Base-by-base conservation (phyloP, 1,140 invertebrate genomes). In the Aleiodes sp. region DNA sequence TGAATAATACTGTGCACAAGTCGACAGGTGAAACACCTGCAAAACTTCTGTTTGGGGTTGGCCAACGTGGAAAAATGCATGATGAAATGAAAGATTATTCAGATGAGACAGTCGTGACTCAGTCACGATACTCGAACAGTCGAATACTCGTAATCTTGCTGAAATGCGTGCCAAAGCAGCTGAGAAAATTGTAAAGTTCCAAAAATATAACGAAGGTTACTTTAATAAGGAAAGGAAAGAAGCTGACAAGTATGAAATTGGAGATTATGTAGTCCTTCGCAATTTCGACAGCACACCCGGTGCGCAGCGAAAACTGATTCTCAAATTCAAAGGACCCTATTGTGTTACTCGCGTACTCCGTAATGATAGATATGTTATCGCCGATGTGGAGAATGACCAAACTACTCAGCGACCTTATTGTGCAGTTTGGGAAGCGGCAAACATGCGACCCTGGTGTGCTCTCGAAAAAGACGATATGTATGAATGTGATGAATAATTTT, bases 241-340 rank as follows among this genome's bases (percentile, higher is more conserved):
- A 29, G 62, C 76, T 7, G 31, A 43, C 8, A 57, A 19, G 12
- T 79, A 73, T 64, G 26, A 73, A 43, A 59, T 65, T 16, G 73
- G 72, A 43, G 76, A 80, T 59, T 70, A 68, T 57, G 71, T 78
- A 31, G 63, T 73, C 57, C 71, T 76, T 7, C 65, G 68, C 65
- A 76, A 76, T 29, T 68, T 71, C 28, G 68, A 69, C 21, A 68
- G 39, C 4, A 71, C 73, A n/a, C 64, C 68, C n/a, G 76, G 74
- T 16, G 67, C 43, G 12, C 71, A 59, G 24, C 60, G 62, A 57
- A 80, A 80, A 67, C 60, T 76, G 6, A 66, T 75, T 19, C 73
- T 75, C 7, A 68, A 72, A 56, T 79, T 68, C 43, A 67, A 68
- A 33, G 74, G 75, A 0, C 76, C 76, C 6, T 80, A 77, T 46